These are phyloP conservation scores for Drosophila mimetica DNA, from an alignment of 2,888 invertebrate species.

Conservation along the genomic window DNA sequence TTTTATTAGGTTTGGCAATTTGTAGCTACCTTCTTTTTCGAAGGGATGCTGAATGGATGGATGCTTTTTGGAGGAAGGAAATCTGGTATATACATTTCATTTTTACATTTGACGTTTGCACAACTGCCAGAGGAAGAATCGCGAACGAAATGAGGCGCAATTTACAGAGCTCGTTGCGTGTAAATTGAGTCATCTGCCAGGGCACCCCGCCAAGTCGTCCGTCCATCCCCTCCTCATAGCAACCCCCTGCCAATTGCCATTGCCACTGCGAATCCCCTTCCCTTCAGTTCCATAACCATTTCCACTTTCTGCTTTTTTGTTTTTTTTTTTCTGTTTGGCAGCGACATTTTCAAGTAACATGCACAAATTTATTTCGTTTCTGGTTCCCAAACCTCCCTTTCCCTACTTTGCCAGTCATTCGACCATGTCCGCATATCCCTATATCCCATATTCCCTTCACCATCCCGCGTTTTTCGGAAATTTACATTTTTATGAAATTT, in stretches of 20 bases:
- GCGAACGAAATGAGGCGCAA: constrained; percentile 75
- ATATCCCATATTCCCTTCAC: constrained; percentile 24
- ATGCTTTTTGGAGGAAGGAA: constrained; percentile 11
- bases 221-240: constrained; percentile 12
- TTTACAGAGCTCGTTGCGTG: constrained; percentile 79
- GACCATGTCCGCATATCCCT: constrained; percentile 50
- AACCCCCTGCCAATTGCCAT: constrained; percentile 16
- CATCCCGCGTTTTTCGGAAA: constrained; percentile 40
- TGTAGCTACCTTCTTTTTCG: constrained; percentile 41
- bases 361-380: constrained; percentile 72
- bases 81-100: constrained; percentile 50
- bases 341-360: constrained; percentile 68
- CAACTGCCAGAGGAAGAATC: constrained; percentile 78
- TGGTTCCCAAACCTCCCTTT: constrained; percentile 46
- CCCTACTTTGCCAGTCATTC: constrained; percentile 48
- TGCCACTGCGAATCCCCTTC: constrained; percentile 20
- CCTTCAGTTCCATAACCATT: constrained; percentile 19
- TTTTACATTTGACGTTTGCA: constrained; percentile 66
- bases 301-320: constrained; percentile 6
- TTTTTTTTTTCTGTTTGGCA: constrained; percentile 40
- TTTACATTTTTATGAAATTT: constrained; percentile 68
- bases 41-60: constrained; percentile 16
- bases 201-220: constrained; percentile 53
- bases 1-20: constrained; percentile 75
- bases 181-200: constrained; percentile 79